Evolutionary conservation across 2,888 invertebrate species (phyloP).

Genomic region (Oxycera nigricornis): DNA sequence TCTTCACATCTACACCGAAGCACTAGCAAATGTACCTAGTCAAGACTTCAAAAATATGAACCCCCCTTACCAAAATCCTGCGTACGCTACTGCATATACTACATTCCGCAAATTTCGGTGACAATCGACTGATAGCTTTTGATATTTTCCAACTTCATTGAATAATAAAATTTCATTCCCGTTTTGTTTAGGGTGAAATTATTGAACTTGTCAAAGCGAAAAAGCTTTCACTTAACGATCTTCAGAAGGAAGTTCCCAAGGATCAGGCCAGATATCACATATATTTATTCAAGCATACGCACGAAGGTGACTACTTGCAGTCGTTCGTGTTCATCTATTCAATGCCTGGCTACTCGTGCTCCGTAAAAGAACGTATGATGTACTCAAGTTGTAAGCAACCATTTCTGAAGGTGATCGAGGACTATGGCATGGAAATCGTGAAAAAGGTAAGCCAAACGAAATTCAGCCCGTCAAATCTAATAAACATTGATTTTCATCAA

Average conservation of each 20-base stretch:
- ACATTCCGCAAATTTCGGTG: no score
- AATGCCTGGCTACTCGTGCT: constrained; percentile 95
- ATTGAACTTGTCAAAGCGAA: constrained; percentile 82
- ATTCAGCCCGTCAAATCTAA: neutral
- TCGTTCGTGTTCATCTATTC: constrained; percentile 96
- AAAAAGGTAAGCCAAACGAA: constrained; percentile 77
- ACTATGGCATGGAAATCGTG: constrained; percentile 77
- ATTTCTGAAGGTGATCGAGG: constrained; percentile 82
- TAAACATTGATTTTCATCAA: neutral
- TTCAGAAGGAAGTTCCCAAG: constrained; percentile 81
- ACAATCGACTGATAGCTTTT: no score
- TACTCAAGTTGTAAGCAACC: constrained; percentile 98
- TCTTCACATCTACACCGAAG: no score
- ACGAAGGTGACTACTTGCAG: constrained; percentile 90
- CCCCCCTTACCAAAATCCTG: no score
- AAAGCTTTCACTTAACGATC: constrained; percentile 70
- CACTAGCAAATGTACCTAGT: no score
- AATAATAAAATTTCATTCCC: no score
- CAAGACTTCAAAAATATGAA: no score
- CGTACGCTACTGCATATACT: no score
- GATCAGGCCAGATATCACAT: constrained; percentile 86
- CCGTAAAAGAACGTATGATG: constrained; percentile 97
- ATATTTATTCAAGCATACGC: constrained; percentile 87
- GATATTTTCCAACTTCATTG: no score
- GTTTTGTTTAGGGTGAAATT: constrained; percentile 77